Evolutionary conservation across 2,113 vertebrate species (phyloP).

Genomic region (Ophthalmolycus amberensis): DNA sequence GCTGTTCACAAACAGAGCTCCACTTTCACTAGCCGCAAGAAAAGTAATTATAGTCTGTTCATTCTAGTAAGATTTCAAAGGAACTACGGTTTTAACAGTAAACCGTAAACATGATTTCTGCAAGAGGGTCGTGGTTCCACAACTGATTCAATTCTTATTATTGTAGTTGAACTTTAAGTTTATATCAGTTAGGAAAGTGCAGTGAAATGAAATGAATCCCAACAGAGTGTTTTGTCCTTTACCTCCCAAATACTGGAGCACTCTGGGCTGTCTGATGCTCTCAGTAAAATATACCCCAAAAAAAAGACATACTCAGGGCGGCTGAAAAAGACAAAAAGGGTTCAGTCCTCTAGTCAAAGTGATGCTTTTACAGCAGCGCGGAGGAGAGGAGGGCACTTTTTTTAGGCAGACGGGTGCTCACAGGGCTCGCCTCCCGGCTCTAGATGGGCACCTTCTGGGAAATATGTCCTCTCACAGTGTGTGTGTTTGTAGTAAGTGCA

Average conservation of each 20-base stretch:
- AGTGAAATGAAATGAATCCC: not conserved
- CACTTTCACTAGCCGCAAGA: not conserved
- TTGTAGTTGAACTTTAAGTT: not conserved
- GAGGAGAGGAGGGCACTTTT: not conserved
- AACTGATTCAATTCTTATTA: not conserved
- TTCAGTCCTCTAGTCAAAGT: constrained; percentile 3
- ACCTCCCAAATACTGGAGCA: constrained; percentile 7
- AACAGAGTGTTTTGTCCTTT: not conserved
- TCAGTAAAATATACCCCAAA: not conserved
- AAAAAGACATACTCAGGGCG: not conserved
- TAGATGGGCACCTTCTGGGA: constrained; percentile 21
- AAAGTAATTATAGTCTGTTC: not conserved
- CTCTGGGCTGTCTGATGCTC: constrained; percentile 15
- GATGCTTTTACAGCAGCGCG: constrained; percentile 39
- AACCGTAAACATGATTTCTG: not conserved
- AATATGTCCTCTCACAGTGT: constrained; percentile 16
- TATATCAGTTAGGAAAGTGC: not conserved
- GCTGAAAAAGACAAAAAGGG: not conserved
- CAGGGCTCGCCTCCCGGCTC: not conserved
- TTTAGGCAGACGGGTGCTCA: constrained; percentile 6
- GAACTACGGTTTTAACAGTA: not conserved
- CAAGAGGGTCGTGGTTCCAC: not conserved
- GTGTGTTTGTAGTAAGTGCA: not conserved
- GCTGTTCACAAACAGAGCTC: not conserved
- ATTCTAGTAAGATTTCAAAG: not conserved